Evolutionary conservation across 2,888 invertebrate genomes (phyloP).

Genomic region (Ashinkailepas kermadecensis): DNA sequence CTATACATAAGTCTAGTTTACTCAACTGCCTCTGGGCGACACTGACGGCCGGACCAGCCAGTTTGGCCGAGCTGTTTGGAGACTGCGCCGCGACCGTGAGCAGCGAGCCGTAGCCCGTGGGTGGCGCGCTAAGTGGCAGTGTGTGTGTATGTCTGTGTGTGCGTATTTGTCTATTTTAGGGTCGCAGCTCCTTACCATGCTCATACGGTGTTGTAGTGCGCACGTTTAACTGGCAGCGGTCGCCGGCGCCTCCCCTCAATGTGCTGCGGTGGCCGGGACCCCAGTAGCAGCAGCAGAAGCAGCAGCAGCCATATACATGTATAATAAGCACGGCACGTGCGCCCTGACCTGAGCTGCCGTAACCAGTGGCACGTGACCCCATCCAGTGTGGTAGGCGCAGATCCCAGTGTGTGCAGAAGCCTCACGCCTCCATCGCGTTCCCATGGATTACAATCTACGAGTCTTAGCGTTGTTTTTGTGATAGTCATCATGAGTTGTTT

Average conservation of each 20-base stretch:
- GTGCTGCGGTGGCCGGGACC: background rate
- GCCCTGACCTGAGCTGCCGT: no score
- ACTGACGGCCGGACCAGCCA: background rate
- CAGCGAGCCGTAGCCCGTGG: no score
- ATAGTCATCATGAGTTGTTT: constrained; percentile 22
- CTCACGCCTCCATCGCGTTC: no score
- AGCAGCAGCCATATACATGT: constrained; percentile 12
- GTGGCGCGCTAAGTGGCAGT: background rate
- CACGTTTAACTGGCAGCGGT: background rate
- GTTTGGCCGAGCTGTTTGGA: background rate
- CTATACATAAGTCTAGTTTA: background rate
- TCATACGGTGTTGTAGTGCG: constrained; percentile 1
- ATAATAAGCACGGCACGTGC: background rate
- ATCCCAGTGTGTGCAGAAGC: no score
- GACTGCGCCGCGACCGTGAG: no score
- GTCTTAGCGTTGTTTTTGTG: constrained; percentile 4
- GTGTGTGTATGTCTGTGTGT: background rate
- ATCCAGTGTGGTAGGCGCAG: no score
- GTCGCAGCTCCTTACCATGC: constrained; percentile 15
- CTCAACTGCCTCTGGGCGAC: background rate
- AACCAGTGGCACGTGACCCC: no score
- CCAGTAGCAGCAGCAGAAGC: background rate
- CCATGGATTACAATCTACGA: background rate
- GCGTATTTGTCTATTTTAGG: background rate
- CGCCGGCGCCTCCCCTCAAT: background rate